Base-by-base conservation (phyloP, 2,888 invertebrate genomes). In the Caenorhabditis sp. region DNA sequence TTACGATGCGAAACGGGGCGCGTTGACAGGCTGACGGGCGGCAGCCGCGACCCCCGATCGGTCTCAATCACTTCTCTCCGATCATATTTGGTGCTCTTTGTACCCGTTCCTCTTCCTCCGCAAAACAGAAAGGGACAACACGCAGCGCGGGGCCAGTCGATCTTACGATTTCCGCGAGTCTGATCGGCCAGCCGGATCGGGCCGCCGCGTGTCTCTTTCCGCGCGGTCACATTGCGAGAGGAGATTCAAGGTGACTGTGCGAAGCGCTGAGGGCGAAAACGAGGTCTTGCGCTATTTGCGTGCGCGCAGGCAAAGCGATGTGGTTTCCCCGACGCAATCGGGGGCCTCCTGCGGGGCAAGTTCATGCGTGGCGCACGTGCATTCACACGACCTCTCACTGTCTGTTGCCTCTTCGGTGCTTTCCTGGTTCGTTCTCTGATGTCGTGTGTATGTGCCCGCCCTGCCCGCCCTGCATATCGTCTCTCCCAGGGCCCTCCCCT, bases 391-490 rank as follows among this genome's bases (percentile, higher is more conserved):
- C 79, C 65, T 79, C 70, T 79, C 60, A 35, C 60, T 44, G 70
- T 65, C 79, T 70, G 78, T 32, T 32, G 69, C 70, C 79, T 79
- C 79, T 79, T 53, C 70, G 65, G 79, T 79, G 65, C 70, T 67
- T 71, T 67, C 79, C 71, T 67, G 67, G 79, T 81, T 81, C 76
- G 81, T 81, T 81, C 81, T 81, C 76, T 81, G 81, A 60, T 81
- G 81, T 77, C 80, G 80, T 74, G 80, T 62, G 69, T 76, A 55
- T 74, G 76, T 76, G 60, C 72, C 72, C 68, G 72, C 80, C 80
- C 74, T 47, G 68, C 80, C 74, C 71, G 67, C 80, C 74, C 67
- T 74, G 71, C 70, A 71, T 79, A 79, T 79, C 65, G 80, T 80
- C 74, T 80, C 80, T 80, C 80, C 80, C 80, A 80, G 80, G 74